These are phyloP conservation scores for Polymixis flavicincta DNA, from an alignment of 2,888 invertebrate genomes.

Conservation along the genomic window DNA sequence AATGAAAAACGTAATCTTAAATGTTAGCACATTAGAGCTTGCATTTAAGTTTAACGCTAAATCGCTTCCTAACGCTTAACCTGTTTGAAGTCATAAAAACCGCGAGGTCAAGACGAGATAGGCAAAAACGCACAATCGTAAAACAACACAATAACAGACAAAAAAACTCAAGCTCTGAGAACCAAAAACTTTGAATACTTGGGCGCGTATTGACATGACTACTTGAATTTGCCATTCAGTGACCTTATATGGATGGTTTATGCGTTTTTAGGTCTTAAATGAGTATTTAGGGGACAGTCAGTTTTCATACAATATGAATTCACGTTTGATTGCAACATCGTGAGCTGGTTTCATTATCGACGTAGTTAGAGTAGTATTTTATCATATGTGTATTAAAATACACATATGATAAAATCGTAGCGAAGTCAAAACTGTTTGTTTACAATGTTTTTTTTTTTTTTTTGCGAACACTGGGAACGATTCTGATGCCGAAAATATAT, in stretches of 20 bases:
- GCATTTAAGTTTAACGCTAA: constrained; percentile 22
- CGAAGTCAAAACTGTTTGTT: no score
- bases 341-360: constrained; percentile 46
- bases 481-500: no score
- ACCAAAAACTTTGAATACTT: constrained; percentile 47
- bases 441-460: no score
- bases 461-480: no score
- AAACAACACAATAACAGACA: constrained; percentile 57
- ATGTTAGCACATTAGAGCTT: not conserved
- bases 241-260: constrained; percentile 39
- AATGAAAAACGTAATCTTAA: not conserved
- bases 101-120: constrained; percentile 53
- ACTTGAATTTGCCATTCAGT: constrained; percentile 35
- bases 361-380: constrained; percentile 42
- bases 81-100: constrained; percentile 49
- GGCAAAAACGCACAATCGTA: constrained; percentile 55
- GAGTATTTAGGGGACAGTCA: constrained; percentile 7
- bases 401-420: no score
- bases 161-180: constrained; percentile 51
- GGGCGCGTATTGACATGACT: constrained; percentile 21
- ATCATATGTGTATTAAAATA: no score
- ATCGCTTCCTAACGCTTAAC: constrained; percentile 54
- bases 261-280: not conserved
- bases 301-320: constrained; percentile 21
- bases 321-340: constrained; percentile 25